Base-by-base conservation (phyloP, 2,113 vertebrate genomes). In the Pungitius pungitius region DNA sequence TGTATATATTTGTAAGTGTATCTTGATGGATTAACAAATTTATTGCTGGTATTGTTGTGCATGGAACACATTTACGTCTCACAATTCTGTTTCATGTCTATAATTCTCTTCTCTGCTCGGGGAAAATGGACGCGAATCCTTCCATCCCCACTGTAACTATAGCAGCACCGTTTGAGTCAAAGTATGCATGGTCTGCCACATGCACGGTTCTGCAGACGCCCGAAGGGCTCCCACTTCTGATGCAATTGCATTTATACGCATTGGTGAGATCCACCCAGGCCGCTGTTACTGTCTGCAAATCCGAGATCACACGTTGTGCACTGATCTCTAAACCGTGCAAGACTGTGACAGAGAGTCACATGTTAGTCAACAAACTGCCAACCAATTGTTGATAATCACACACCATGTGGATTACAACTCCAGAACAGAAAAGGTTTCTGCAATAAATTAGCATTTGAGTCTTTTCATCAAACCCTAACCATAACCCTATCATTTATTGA, bases 161-260 rank as follows among this genome's bases (percentile, higher is more conserved):
- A 33, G 66, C 52, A 75, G 39, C 18, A 15, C 40, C 14, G 18
- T 59, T n/a, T 13, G 12, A 76, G 37, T 73, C 13, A 57, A 56
- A 55, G 33, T 66, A 51, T 35, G 20, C 0, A 27, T 57, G 26
- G 11, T 72, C 63, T 71, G 77, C 76, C 83, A 82, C 77, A 75
- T 73, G 76, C 57, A 80, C 57, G 17, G 64, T 45, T 70, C 73
- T 78, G 42, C 58, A 18, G 27, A 57, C 1, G 86, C 87, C 83
- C n/a, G 42, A 64, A 76, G 87, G 24, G 47, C 45, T 52, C 64
- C 60, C 73, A 73, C 77, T 86, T 76, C 52, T 79, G 85, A 83
- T 86, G 88, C 82, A 90, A 90, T 90, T 92, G 89, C 85, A 90
- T 91, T 91, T 88, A 75, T 81, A 78, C 56, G 73, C 85, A 77